Conservation (phyloP, 2,888 invertebrate genomes). For the Drosophila tanythrix region DNA sequence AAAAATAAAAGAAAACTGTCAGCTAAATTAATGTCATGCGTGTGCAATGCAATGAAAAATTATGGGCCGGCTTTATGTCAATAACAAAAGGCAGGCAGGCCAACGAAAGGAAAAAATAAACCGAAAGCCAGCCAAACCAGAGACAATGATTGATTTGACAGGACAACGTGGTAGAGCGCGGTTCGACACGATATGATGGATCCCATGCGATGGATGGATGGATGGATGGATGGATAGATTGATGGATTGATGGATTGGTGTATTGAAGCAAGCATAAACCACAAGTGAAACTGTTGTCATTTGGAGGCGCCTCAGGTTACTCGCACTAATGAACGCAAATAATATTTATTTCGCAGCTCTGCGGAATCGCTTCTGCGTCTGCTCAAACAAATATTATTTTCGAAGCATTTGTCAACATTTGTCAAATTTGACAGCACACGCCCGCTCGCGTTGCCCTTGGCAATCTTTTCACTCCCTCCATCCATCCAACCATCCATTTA, state of each 20-base stretch:
- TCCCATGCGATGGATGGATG: slow-evolving; percentile 23
- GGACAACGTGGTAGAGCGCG: slow-evolving; percentile 58
- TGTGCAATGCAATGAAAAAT: slow-evolving; percentile 83
- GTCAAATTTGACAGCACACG: slow-evolving; percentile 82
- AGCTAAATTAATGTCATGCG: slow-evolving; percentile 84
- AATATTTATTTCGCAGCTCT: slow-evolving; percentile 64
- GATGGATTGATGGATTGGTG: slow-evolving; percentile 5
- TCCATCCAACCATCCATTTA: slow-evolving; percentile 21
- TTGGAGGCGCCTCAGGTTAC: slow-evolving; percentile 55
- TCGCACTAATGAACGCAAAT: slow-evolving; percentile 80
- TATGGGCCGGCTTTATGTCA: slow-evolving; percentile 83
- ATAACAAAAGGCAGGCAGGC: slow-evolving; percentile 74
- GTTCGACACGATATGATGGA: slow-evolving; percentile 39
- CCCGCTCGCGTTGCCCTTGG: slow-evolving; percentile 59
- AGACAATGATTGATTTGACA: slow-evolving; percentile 84
- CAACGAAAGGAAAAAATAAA: slow-evolving; percentile 3
- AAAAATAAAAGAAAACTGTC: slow-evolving; percentile 83
- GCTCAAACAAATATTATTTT: slow-evolving; percentile 65
- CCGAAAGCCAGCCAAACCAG: slow-evolving; percentile 43
- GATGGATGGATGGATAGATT: slow-evolving; percentile 26
- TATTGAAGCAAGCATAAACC: slow-evolving; percentile 20
- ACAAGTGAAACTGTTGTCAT: slow-evolving; percentile 42
- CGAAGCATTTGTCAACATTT: slow-evolving; percentile 83
- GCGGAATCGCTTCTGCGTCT: slow-evolving; percentile 26
- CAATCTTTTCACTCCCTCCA: slow-evolving; percentile 34